Conservation (phyloP, 2,797 vertebrate genomes). For the Xenopus petersii region DNA sequence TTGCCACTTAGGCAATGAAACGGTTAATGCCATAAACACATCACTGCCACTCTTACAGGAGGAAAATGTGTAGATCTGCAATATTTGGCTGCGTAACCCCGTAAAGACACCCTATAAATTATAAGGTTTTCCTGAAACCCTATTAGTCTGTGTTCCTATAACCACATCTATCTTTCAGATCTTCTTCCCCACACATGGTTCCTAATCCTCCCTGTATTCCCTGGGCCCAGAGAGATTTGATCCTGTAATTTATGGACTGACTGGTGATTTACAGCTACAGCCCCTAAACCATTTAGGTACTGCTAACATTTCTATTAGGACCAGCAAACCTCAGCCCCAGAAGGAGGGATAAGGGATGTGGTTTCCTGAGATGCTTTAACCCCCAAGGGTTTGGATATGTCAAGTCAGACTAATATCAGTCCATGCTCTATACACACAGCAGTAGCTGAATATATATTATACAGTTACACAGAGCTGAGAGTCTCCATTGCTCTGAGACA, state of each 20-base stretch:
- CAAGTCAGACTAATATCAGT: not conserved
- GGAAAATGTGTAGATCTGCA: conserved; percentile 45
- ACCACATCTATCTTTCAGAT: conserved; percentile 47
- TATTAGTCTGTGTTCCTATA: conserved; percentile 45
- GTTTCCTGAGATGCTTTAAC: conserved; percentile 34
- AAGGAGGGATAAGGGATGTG: conserved; percentile 13
- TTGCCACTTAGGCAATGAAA: conserved; percentile 5
- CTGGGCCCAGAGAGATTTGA: conserved; percentile 32
- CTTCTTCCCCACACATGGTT: conserved; percentile 42
- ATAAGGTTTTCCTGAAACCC: conserved; percentile 45
- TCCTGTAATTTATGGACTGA: conserved; percentile 43
- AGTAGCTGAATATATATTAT: not conserved
- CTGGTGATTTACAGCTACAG: conserved; percentile 43
- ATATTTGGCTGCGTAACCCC: conserved; percentile 38
- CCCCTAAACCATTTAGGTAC: conserved; percentile 44
- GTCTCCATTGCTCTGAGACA: not conserved
- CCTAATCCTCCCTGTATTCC: conserved; percentile 46
- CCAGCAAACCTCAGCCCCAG: conserved; percentile 30
- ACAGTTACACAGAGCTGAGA: not conserved
- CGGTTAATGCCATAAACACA: conserved; percentile 24
- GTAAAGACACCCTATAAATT: conserved; percentile 47
- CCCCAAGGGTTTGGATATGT: conserved; percentile 6
- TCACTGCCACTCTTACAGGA: conserved; percentile 32
- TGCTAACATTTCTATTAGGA: conserved; percentile 46
- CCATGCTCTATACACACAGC: not conserved